Base-by-base conservation (phyloP, 2,113 vertebrate genomes). In the Zapus hudsonius region DNA sequence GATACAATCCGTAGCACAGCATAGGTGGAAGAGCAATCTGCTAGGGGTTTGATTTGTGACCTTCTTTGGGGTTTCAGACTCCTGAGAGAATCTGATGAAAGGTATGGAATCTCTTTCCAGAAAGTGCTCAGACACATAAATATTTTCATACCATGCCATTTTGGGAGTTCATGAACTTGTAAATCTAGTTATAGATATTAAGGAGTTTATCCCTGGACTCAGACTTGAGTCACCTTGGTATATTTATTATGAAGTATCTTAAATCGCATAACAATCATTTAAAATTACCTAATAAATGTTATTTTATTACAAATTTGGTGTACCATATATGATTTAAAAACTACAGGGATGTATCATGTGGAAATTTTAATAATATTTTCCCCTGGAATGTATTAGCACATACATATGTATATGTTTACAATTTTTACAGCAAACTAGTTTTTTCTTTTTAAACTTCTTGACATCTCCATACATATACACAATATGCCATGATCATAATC, bases 11-110 rank as follows among this genome's bases (percentile, higher is more conserved):
- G 16, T 15, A 52, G 52, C 52, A 52, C 16, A 12, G 52, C 12
- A 83, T 16, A 27, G 33, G 78, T 74, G 44, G 33, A 90, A 55
- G 12, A 67, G 55, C 74, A 29, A 36, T 84, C 95, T 97, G 90
- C 78, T 89, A 91, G 76, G 79, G 59, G 97, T 91, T 59, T 89
- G 55, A 63, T 61, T 76, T 40, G 15, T 84, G 87, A 89, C 9
- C 2, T 82, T 87, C 2, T 81, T 92, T 44, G 87, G 86, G 76
- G 36, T 93, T 33, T 38, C 40, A 73, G 75, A 52, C 2, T n/a
- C 63, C 42, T 84, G 12, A 25, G 36, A 87, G 81, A 93, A 84
- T 89, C 55, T 82, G 55, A 52, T 84, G 25, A 69, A 94, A 84
- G 38, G 6, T 67, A 42, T 61, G 81, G 64, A 80, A 27, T 1